Percentiles rank a stretch among this genome's conserved stretches.
These are phyloP conservation scores for Clupea harengus DNA, from an alignment of 2,113 vertebrate species.

Conservation along the genomic window DNA sequence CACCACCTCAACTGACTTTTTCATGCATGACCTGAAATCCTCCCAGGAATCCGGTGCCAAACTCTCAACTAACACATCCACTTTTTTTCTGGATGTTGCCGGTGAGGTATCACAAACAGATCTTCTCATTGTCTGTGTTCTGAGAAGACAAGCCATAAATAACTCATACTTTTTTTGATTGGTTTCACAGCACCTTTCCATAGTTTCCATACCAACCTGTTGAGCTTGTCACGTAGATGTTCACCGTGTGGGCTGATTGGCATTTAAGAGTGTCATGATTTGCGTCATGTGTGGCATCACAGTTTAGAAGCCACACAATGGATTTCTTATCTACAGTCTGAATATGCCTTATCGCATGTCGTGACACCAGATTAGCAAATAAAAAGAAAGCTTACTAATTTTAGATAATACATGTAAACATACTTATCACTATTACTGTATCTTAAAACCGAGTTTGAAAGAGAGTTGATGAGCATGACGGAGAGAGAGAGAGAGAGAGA, in stretches of 20 bases:
- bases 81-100: not conserved
- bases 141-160: conserved; percentile 12
- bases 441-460: not conserved
- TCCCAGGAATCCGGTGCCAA: not conserved
- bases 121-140: not conserved
- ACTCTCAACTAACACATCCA: not conserved
- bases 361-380: not conserved
- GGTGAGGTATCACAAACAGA: not conserved
- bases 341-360: not conserved
- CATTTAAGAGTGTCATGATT: not conserved
- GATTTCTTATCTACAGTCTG: conserved; percentile 1
- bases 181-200: conserved; percentile 27
- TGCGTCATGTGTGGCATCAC: conserved; percentile 26
- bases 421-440: not conserved
- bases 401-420: not conserved
- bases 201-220: conserved; percentile 32
- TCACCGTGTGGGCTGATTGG: conserved; percentile 16
- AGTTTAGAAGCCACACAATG: not conserved
- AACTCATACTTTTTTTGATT: conserved; percentile 7
- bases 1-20: not conserved
- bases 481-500: conserved; percentile 28
- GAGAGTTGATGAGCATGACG: not conserved
- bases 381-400: not conserved
- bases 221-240: conserved; percentile 28
- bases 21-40: not conserved